phyloP scores from a whole-genome alignment of 2,113 vertebrate species.

The Sitta europaea region DNA sequence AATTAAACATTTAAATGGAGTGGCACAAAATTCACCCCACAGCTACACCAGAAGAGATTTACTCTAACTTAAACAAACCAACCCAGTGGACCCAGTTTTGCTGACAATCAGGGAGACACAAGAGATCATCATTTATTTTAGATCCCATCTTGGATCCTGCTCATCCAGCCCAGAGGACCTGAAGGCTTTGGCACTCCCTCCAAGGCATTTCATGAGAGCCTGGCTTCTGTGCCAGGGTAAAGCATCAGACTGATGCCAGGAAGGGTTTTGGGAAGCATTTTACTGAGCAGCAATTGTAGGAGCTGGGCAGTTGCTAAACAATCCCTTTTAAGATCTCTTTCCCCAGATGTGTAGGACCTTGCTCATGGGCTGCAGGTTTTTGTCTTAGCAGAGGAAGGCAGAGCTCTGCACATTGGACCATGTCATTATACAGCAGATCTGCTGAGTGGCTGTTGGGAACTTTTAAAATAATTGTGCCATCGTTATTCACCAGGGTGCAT shows the following conservation, averaged over 20 bases:
- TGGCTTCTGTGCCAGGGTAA: not conserved
- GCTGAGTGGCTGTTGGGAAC: not conserved
- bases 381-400: not conserved
- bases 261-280: not conserved
- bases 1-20: not conserved
- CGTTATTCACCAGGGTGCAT: not conserved
- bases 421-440: not conserved
- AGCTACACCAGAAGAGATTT: not conserved
- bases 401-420: rapidly evolving
- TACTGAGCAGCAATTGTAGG: not conserved
- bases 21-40: not conserved
- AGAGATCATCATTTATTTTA: not conserved
- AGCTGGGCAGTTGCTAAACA: not conserved
- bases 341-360: not conserved
- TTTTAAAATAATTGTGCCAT: not conserved
- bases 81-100: not conserved
- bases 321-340: not conserved
- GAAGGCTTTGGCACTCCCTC: not conserved
- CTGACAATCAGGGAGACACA: not conserved
- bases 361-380: not conserved
- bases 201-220: rapidly evolving
- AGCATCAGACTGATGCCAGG: not conserved
- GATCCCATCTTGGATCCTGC: not conserved
- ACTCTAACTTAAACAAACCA: not conserved
- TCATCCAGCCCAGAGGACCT: not conserved